Conservation (phyloP, 2,888 invertebrate species). For the Meta bourneti region DNA sequence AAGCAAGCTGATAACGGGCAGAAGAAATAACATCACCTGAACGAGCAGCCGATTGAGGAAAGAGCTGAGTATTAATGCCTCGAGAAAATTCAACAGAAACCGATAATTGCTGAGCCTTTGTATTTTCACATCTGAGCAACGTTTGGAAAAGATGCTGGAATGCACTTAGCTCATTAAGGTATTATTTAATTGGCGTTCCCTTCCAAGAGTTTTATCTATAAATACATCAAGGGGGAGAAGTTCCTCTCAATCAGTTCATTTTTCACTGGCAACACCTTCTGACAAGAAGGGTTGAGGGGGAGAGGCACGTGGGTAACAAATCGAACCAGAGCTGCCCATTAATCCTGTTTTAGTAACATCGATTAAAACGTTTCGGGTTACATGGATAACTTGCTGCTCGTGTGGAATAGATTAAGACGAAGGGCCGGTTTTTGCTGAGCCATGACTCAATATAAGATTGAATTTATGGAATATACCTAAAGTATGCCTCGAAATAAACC, state of each 20-base stretch:
- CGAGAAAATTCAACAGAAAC: not conserved
- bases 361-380: not conserved
- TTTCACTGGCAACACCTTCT: not conserved
- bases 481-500: no score
- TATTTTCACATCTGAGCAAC: not conserved
- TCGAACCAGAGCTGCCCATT: not conserved
- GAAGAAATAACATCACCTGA: not conserved
- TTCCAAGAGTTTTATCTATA: not conserved
- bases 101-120: not conserved
- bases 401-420: not conserved
- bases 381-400: not conserved
- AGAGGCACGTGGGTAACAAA: not conserved
- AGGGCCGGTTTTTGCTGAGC: not conserved
- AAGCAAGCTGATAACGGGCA: not conserved
- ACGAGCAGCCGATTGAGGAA: not conserved
- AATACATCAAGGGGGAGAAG: not conserved
- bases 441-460: not conserved
- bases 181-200: not conserved
- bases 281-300: not conserved
- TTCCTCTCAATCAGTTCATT: not conserved
- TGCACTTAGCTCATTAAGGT: not conserved
- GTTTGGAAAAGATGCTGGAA: not conserved
- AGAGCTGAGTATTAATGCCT: not conserved
- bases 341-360: not conserved
- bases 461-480: no score